phyloP scores from a whole-genome alignment of 2,888 invertebrate species.

The Tenthredo mesomela region DNA sequence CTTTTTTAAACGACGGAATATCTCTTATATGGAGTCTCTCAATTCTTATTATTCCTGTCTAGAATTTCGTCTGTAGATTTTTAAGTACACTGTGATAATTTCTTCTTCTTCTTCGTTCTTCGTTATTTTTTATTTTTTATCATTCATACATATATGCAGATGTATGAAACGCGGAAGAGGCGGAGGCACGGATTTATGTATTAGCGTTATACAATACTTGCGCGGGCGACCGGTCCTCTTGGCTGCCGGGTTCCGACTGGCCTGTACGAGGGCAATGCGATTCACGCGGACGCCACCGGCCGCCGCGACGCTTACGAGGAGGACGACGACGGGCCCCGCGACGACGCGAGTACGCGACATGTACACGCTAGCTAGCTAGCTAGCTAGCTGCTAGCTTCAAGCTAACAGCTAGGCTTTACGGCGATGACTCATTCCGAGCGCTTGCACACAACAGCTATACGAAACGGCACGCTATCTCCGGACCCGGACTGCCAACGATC shows the following conservation, averaged over 20 bases:
- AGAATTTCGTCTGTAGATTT: not conserved
- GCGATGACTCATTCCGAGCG: slow-evolving; percentile 31
- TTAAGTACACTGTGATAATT: slow-evolving; percentile 16
- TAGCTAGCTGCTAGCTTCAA: not conserved
- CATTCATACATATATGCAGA: not conserved
- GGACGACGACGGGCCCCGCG: slow-evolving; percentile 52
- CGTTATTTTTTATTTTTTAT: not conserved
- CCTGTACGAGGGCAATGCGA: slow-evolving; percentile 45
- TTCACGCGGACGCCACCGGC: slow-evolving; percentile 51
- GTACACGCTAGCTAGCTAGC: slow-evolving; percentile 22
- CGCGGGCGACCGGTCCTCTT: slow-evolving; percentile 48
- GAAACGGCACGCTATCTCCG: slow-evolving; percentile 21
- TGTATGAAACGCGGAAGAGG: slow-evolving; percentile 47
- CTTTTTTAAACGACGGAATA: not conserved
- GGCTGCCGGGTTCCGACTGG: slow-evolving; percentile 51
- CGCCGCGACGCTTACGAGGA: slow-evolving; percentile 52
- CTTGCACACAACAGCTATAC: slow-evolving; percentile 21
- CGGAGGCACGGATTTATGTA: slow-evolving; percentile 28
- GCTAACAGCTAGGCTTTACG: not conserved
- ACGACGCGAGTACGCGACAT: slow-evolving; percentile 50
- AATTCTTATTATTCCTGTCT: not conserved
- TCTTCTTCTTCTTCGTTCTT: too few relatives aligned
- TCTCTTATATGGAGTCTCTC: not conserved
- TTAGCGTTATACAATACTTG: slow-evolving; percentile 15
- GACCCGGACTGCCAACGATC: slow-evolving; percentile 12